Evolutionary conservation across 2,797 vertebrate species (phyloP).

Genomic region (Sebastes kiyomatsui): DNA sequence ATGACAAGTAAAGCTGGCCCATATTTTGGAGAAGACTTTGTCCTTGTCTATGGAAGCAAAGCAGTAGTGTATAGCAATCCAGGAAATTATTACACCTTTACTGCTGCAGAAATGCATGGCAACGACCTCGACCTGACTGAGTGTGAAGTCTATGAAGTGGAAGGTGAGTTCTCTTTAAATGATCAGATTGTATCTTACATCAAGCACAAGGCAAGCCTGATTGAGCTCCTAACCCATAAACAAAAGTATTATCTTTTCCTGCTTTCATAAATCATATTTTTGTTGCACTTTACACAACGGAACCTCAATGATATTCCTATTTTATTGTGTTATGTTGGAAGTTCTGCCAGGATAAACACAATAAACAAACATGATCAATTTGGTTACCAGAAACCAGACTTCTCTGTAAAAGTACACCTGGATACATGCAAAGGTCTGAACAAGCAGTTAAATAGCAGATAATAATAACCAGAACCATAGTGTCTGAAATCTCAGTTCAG

Average conservation of each 20-base stretch:
- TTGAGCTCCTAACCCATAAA: neutral
- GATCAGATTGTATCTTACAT: neutral
- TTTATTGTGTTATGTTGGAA: neutral
- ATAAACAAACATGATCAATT: neutral
- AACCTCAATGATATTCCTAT: neutral
- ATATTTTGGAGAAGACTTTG: constrained; percentile 49
- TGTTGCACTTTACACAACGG: neutral
- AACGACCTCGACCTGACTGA: constrained; percentile 57
- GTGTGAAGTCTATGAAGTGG: constrained; percentile 72
- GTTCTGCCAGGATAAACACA: neutral
- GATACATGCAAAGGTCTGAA: neutral
- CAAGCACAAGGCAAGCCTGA: neutral
- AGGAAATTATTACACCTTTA: constrained; percentile 41
- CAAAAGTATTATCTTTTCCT: neutral
- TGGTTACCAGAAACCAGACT: neutral
- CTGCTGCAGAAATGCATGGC: constrained; percentile 46
- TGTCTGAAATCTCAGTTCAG: neutral
- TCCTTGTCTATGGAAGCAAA: neutral
- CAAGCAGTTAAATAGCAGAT: neutral
- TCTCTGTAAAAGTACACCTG: too few relatives aligned
- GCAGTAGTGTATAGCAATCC: neutral
- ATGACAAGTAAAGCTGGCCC: neutral
- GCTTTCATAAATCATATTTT: neutral
- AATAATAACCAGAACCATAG: neutral
- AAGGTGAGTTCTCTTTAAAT: constrained; percentile 38